These are phyloP conservation scores for Podargus strigoides DNA, from an alignment of 2,797 vertebrate species.

Conservation along the genomic window DNA sequence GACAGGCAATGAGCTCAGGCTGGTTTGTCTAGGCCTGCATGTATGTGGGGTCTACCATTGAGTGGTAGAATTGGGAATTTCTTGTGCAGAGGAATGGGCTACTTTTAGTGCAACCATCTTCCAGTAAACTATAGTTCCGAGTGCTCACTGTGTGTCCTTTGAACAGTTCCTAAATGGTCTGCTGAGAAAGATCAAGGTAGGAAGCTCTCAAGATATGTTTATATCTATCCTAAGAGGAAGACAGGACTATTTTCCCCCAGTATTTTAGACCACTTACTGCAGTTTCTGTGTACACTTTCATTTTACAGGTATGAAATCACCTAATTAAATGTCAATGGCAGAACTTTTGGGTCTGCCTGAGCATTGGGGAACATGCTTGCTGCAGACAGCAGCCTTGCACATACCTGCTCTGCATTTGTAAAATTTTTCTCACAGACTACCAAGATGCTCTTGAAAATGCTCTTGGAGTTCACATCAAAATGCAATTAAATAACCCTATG, in stretches of 20 bases:
- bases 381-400: background rate
- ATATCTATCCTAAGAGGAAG: background rate
- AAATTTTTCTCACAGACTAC: background rate
- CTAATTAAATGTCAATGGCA: background rate
- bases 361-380: background rate
- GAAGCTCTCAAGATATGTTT: background rate
- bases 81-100: background rate
- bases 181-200: background rate
- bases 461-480: background rate
- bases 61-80: background rate
- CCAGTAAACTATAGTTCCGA: background rate
- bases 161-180: background rate
- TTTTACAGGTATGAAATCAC: background rate
- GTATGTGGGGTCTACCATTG: fast-evolving
- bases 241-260: fast-evolving
- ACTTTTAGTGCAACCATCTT: background rate
- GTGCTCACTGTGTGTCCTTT: background rate
- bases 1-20: background rate
- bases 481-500: background rate
- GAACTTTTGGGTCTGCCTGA: background rate
- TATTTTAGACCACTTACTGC: background rate
- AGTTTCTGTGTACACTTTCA: background rate
- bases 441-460: background rate
- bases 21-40: background rate
- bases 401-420: background rate